phyloP scores from a whole-genome alignment of 2,113 vertebrate species.

The Ictalurus furcatus region DNA sequence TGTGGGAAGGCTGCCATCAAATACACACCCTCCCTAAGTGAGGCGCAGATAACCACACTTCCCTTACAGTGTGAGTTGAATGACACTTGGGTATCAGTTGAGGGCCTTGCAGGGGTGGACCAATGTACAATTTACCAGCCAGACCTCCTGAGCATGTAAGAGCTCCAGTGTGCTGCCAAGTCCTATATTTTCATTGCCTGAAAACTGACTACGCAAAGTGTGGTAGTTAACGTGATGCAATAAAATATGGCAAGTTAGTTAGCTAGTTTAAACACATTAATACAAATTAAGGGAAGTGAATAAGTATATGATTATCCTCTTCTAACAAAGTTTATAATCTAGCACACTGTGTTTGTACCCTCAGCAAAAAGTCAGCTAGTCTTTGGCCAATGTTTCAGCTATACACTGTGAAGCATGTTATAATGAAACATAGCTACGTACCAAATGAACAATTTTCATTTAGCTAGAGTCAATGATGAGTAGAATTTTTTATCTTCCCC shows the following conservation, averaged over 20 bases:
- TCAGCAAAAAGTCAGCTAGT: not conserved
- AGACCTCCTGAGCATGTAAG: not conserved
- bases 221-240: not conserved
- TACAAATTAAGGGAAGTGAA: not conserved
- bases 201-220: not conserved
- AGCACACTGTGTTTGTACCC: not conserved
- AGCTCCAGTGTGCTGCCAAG: not conserved
- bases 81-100: not conserved
- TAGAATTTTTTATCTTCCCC: not conserved
- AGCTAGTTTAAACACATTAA: not conserved
- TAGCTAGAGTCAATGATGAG: not conserved
- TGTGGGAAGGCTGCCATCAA: slow-evolving; percentile 46
- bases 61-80: not conserved
- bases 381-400: not conserved
- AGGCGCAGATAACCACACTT: slow-evolving; percentile 3
- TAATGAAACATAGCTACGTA: not conserved
- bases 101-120: not conserved
- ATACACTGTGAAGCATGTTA: not conserved
- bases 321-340: not conserved
- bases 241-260: not conserved
- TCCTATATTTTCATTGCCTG: not conserved
- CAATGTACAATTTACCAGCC: not conserved
- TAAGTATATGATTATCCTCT: not conserved
- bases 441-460: not conserved
- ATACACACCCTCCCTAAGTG: slow-evolving; percentile 3